Conservation (phyloP, 2,888 invertebrate species). For the Torymus texanus region DNA sequence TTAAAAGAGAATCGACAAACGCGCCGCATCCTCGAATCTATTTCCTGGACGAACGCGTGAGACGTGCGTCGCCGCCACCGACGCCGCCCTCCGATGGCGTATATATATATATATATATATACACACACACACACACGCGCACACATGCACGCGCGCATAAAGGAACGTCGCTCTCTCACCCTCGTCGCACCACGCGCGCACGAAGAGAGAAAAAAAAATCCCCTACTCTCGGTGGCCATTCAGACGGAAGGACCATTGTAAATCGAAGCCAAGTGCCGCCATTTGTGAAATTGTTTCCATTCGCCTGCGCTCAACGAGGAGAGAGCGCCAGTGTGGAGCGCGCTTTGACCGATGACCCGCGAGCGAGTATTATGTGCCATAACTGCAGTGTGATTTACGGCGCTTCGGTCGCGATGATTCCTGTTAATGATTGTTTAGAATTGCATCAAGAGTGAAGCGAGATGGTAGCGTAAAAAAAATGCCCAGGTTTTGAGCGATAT, state of each 20-base stretch:
- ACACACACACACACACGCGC: too few relatives aligned
- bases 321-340: conserved; percentile 21
- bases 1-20: conserved; percentile 25
- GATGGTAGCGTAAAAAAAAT: too few relatives aligned
- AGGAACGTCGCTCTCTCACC: conserved; percentile 36
- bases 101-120: too few relatives aligned
- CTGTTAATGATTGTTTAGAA: too few relatives aligned
- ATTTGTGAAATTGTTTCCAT: conserved; percentile 66
- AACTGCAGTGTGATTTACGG: too few relatives aligned
- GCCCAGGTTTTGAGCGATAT: too few relatives aligned
- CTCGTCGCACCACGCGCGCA: conserved; percentile 12
- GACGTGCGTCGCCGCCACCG: conserved; percentile 32
- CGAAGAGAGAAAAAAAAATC: conserved; percentile 48
- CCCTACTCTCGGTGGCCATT: conserved; percentile 50
- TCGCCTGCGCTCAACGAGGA: conserved; percentile 55
- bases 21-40: conserved; percentile 43
- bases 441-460: too few relatives aligned
- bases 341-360: conserved; percentile 55
- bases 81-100: neutral
- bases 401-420: too few relatives aligned
- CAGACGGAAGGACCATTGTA: conserved; percentile 57
- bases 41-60: conserved; percentile 27
- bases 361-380: neutral
- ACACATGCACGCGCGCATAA: conserved; percentile 29
- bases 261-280: conserved; percentile 63